Evolutionary conservation across 1,140 invertebrate species (phyloP).

Genomic region (Temnothorax curvispinosus): DNA sequence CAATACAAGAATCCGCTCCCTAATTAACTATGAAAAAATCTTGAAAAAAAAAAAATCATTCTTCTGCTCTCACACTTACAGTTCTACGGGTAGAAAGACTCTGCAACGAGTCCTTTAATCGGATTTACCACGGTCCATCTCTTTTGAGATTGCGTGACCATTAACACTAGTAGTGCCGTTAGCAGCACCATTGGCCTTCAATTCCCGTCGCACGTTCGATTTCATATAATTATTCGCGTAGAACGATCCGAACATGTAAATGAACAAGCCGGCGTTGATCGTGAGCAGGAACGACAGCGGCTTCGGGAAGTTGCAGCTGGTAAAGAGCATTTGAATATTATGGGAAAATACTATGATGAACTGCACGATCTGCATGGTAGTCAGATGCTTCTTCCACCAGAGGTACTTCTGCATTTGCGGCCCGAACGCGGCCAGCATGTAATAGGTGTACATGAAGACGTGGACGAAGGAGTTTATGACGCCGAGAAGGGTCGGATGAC

Average conservation of each 20-base stretch:
- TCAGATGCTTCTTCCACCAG: conserved; percentile 97
- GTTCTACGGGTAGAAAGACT: neutral
- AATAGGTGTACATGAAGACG: conserved; percentile 94
- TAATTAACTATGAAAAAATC: neutral
- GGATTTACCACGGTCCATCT: neutral
- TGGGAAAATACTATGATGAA: conserved; percentile 93
- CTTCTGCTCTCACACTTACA: neutral
- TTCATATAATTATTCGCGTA: conserved; percentile 91
- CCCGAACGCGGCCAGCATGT: conserved; percentile 92
- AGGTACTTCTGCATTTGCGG: conserved; percentile 92
- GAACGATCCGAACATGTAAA: conserved; percentile 94
- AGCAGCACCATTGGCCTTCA: neutral
- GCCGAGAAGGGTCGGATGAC: conserved; percentile 92
- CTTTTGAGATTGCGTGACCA: neutral
- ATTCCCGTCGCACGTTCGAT: conserved; percentile 70
- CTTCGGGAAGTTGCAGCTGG: conserved; percentile 89
- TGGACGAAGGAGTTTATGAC: conserved; percentile 96
- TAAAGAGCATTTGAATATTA: conserved; percentile 88
- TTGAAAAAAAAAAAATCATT: neutral
- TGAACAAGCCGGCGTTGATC: conserved; percentile 92
- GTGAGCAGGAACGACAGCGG: conserved; percentile 89
- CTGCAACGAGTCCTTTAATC: neutral
- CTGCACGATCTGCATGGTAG: conserved; percentile 94
- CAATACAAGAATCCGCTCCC: neutral
- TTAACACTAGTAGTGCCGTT: neutral